Base-by-base conservation (phyloP, 2,113 vertebrate species). In the Trogon surrucura region DNA sequence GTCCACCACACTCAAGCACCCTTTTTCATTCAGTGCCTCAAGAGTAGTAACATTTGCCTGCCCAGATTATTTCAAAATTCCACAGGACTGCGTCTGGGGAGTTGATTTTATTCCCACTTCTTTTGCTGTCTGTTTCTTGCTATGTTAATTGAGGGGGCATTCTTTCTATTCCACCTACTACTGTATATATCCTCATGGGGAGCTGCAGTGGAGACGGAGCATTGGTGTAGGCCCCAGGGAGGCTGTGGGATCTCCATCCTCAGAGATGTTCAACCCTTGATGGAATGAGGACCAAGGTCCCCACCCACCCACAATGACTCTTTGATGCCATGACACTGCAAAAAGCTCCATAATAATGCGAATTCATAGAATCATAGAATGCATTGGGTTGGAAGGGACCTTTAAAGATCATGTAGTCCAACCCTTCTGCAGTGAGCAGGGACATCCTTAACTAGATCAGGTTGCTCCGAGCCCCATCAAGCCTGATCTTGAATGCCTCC, bases 201-300 rank as follows among this genome's bases (percentile, higher is more conserved):
- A 5, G 2, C 14, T 64, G n/a, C 10, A 67, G 30, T 6, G 4
- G 7, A 5, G 57, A 56, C 12, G 71, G 29, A 78, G 15, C 23
- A 21, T 4, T 18, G 10, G 13, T 5, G 10, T 6, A 81, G 11
- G 7, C 18, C 30, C 7, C 30, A 41, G 41, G 41, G 41, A 41
- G 41, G 41, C 41, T 41, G 41, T 13, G 13, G 41, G 13, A 11
- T 41, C 11, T 77, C 21, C 10, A 16, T 22, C 12, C 12, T 61
- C 2, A 2, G 57, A 45, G 14, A 32, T 20, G 15, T 25, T 66
- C 23, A 56, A 5, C 53, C 11, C 13, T 38, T 0, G 0, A 7
- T 13, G 11, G 27, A 16, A 50, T 6, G 5, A 70, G 16, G 13
- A 9, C 20, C 45, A n/a, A 60, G 41, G 18, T 56, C 7, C 47